Conservation (phyloP, 2,888 invertebrate species). For the Phalera bucephala region DNA sequence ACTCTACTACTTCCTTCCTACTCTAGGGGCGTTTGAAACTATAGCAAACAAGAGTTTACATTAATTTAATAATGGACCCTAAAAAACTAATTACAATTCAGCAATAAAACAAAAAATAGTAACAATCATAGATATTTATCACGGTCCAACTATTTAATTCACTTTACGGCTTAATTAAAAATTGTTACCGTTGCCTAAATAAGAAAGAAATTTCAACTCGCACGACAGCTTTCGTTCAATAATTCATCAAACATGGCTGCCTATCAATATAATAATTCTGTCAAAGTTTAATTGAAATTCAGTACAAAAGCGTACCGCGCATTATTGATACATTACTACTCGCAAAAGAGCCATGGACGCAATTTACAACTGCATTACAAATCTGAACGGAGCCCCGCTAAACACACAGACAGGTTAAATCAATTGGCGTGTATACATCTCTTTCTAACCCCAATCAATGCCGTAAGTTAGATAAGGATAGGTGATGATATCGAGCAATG, state of each 20-base stretch:
- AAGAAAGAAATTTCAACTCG: background rate
- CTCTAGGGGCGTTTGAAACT: too few relatives aligned
- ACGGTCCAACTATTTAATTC: conserved; percentile 22
- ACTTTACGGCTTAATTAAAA: conserved; percentile 29
- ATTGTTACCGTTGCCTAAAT: conserved; percentile 24
- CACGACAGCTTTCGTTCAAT: conserved; percentile 47
- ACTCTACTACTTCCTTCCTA: too few relatives aligned
- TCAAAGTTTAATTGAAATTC: conserved; percentile 81
- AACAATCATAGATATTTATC: conserved; percentile 32
- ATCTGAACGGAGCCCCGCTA: conserved; percentile 71
- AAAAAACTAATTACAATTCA: conserved; percentile 17
- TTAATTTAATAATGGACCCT: too few relatives aligned
- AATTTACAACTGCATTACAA: conserved; percentile 82
- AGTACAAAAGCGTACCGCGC: conserved; percentile 60
- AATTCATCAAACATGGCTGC: conserved; percentile 70
- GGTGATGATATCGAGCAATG: conserved; percentile 44
- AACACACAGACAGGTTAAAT: conserved; percentile 78
- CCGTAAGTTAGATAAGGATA: conserved; percentile 34
- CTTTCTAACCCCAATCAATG: conserved; percentile 20
- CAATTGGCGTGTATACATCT: conserved; percentile 58
- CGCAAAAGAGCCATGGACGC: conserved; percentile 73
- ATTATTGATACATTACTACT: conserved; percentile 81
- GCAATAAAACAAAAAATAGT: conserved; percentile 13
- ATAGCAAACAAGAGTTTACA: too few relatives aligned
- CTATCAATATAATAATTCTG: conserved; percentile 81